Conservation (phyloP, 2,888 invertebrate genomes). For the Rotaria socialis region DNA sequence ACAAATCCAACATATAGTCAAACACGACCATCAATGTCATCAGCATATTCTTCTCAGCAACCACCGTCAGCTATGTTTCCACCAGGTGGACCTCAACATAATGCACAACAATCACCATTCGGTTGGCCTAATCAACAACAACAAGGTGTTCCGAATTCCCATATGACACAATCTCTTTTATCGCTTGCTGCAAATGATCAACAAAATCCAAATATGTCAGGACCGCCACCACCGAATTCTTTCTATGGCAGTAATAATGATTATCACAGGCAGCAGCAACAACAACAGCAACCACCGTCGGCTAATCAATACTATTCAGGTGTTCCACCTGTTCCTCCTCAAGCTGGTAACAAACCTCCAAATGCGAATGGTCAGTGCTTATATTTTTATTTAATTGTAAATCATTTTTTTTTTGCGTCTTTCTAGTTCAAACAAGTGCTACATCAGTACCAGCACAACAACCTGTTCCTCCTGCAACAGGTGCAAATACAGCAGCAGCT, state of each 20-base stretch:
- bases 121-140: conserved; percentile 16
- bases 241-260: conserved; percentile 10
- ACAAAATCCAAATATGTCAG: neutral
- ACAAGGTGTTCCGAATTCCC: neutral
- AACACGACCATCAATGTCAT: neutral
- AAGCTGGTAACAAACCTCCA: neutral
- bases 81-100: neutral
- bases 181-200: neutral
- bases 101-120: neutral
- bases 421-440: neutral
- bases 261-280: neutral
- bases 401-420: neutral
- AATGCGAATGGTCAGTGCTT: neutral
- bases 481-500: neutral
- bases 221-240: neutral
- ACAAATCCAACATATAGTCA: conserved; percentile 22
- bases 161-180: neutral
- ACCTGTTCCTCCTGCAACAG: neutral
- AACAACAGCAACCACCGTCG: neutral
- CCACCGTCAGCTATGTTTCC: neutral
- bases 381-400: neutral
- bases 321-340: neutral
- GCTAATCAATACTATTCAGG: neutral
- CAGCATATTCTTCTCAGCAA: conserved; percentile 1
- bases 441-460: neutral